Percentiles rank a stretch among this genome's conserved stretches.
These are phyloP conservation scores for Tragelaphus imberbis DNA, from an alignment of 2,113 vertebrate species.

Conservation along the genomic window DNA sequence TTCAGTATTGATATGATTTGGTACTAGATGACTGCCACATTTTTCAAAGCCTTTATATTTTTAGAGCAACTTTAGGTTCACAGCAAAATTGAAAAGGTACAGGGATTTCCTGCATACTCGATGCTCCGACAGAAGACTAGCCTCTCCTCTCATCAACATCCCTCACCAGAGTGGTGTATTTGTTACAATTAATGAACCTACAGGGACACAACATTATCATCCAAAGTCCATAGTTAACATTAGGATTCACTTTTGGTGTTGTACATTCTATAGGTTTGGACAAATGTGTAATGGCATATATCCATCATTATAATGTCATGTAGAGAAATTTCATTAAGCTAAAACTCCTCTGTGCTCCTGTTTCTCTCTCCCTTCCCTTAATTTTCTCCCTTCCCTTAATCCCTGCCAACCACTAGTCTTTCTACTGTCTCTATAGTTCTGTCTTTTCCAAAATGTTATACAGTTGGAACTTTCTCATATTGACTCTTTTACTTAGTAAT, in stretches of 20 bases:
- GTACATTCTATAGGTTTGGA: not conserved
- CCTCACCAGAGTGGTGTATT: not conserved
- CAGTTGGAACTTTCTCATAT: not conserved
- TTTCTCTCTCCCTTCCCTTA: not conserved
- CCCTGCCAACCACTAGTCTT: not conserved
- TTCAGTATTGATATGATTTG: not conserved
- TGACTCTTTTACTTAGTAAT: not conserved
- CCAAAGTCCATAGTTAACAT: not conserved
- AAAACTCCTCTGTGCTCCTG: not conserved
- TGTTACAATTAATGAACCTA: not conserved
- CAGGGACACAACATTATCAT: not conserved
- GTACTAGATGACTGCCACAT: not conserved
- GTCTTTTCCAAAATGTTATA: not conserved
- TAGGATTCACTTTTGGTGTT: not conserved
- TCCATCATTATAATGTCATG: not conserved
- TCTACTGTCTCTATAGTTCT: not conserved
- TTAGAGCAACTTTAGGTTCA: not conserved
- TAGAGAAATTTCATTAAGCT: not conserved
- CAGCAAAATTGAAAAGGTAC: not conserved
- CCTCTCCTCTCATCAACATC: not conserved
- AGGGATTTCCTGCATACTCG: not conserved
- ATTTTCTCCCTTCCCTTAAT: not conserved
- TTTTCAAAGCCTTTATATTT: not conserved
- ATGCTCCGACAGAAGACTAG: too few relatives aligned
- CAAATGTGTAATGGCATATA: not conserved